phyloP scores from a whole-genome alignment of 2,888 invertebrate species.

The Ochlodes sylvanus region DNA sequence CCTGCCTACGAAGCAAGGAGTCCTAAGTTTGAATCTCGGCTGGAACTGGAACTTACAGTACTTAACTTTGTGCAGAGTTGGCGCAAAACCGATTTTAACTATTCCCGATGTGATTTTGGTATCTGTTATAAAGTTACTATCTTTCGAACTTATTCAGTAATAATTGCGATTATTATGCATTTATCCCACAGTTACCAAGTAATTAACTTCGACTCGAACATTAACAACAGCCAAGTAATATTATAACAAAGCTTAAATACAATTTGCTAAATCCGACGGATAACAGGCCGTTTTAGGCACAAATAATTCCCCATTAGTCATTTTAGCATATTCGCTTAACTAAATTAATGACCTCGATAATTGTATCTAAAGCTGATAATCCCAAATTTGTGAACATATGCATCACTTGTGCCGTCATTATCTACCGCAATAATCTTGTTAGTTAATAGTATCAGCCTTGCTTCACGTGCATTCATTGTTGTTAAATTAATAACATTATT shows the following conservation, averaged over 20 bases:
- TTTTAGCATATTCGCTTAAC: slow-evolving; percentile 23
- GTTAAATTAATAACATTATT: background rate
- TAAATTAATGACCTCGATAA: slow-evolving; percentile 18
- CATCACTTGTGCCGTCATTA: slow-evolving; percentile 4
- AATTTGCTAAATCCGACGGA: background rate
- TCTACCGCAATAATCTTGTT: slow-evolving; percentile 6
- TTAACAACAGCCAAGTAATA: no score
- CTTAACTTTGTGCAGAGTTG: no score
- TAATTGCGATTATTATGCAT: no score
- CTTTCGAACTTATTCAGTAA: no score
- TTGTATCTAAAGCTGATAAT: slow-evolving; percentile 7
- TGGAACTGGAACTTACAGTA: no score
- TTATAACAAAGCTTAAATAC: background rate
- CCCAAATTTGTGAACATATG: background rate
- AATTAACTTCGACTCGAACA: no score
- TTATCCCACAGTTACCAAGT: no score
- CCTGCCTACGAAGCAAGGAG: no score
- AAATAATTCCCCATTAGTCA: slow-evolving; percentile 7
- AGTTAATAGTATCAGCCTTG: slow-evolving; percentile 4
- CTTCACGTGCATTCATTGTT: background rate
- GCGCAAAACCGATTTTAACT: no score
- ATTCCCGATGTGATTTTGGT: no score
- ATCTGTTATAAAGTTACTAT: no score
- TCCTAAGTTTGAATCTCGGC: no score
- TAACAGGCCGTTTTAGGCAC: background rate